Base-by-base conservation (phyloP, 2,113 vertebrate genomes). In the Sinocyclocheilus anshuiensis region DNA sequence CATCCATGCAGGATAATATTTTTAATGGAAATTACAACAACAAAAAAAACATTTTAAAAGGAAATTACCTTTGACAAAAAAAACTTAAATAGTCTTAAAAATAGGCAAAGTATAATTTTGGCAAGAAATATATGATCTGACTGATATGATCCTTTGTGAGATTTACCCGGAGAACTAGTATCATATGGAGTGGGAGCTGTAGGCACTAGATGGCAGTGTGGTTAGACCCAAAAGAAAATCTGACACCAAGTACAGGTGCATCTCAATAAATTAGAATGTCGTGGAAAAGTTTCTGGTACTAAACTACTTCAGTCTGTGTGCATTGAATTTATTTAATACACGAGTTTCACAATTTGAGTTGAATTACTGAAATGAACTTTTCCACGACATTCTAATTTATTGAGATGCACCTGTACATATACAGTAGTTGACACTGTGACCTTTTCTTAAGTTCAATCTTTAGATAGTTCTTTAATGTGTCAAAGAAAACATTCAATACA, bases 201-300 rank as follows among this genome's bases (percentile, higher is more conserved):
- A 22, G 18, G 69, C 91, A 92, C 92, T 90, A 92, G 90, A 91
- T 91, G 92, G 91, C 91, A 92, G 90, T 88, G 74, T 90, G 86
- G 89, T 78, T 65, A 89, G 88, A 87, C 65, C 81, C 63, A 78
- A 89, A 33, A 20, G 1, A 45, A 45, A 11, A 33, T 63, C 9
- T 59, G 36, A 50, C 39, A 57, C 86, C 50, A 77, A 69, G 36
- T 16, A 75, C 12, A n/a, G n/a, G n/a, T n/a, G n/a, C n/a, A n/a
- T n/a, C n/a, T n/a, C n/a, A n/a, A n/a, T n/a, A n/a, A n/a, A n/a
- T n/a, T n/a, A n/a, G n/a, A n/a, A n/a, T n/a, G n/a, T n/a, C n/a
- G n/a, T n/a, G n/a, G n/a, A n/a, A n/a, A n/a, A n/a, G n/a, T n/a
- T n/a, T n/a, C n/a, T n/a, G n/a, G n/a, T n/a, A n/a, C n/a, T n/a